Evolutionary conservation across 2,797 vertebrate genomes (phyloP).

Genomic region (Pterois miles): DNA sequence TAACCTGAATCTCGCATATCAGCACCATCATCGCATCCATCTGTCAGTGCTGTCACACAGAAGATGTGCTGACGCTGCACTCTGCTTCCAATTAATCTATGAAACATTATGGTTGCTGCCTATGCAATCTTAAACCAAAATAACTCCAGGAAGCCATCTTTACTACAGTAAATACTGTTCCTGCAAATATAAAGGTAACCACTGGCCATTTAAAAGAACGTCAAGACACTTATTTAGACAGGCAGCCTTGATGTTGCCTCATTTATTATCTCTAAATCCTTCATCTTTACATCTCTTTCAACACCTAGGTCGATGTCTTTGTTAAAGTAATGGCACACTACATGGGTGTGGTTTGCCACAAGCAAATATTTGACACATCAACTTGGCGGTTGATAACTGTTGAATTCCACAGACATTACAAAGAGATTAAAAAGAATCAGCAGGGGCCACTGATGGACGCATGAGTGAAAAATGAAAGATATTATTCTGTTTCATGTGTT

Average conservation of each 20-base stretch:
- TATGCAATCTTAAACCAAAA: not conserved
- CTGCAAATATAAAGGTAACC: not conserved
- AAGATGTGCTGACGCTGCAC: constrained; percentile 30
- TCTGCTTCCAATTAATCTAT: not conserved
- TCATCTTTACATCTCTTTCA: not conserved
- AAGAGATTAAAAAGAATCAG: constrained; percentile 6
- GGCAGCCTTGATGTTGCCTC: not conserved
- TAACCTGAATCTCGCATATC: constrained; percentile 75
- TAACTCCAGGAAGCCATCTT: not conserved
- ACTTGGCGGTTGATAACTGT: not conserved
- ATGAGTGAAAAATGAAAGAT: not conserved
- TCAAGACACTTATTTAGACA: not conserved
- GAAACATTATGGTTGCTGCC: not conserved
- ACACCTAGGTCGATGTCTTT: not conserved
- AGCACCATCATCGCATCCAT: constrained; percentile 53
- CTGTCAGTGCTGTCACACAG: constrained; percentile 20
- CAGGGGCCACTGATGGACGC: not conserved
- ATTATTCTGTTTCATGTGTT: constrained; percentile 5
- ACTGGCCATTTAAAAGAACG: not conserved
- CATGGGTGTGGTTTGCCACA: not conserved
- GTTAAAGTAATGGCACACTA: not conserved
- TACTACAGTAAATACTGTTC: not conserved
- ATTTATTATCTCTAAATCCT: not conserved
- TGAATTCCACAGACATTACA: not conserved
- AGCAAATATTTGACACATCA: not conserved